Percentiles rank a stretch among this genome's conserved stretches.
phyloP scores from a whole-genome alignment of 2,888 invertebrate species.

The Leucophenga maculata region DNA sequence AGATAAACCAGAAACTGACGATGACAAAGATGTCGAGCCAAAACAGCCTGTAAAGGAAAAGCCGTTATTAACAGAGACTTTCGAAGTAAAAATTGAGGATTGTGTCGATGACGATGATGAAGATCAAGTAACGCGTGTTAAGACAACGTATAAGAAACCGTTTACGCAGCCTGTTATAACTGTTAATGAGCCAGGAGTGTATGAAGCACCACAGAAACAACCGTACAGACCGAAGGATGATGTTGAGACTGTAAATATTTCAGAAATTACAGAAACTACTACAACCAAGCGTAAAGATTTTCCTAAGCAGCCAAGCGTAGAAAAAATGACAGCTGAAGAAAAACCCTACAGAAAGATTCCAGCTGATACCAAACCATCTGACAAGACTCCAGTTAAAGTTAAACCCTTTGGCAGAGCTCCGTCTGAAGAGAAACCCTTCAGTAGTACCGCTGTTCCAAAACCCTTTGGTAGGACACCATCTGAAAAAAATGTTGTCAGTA shows the following conservation, averaged over 20 bases:
- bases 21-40: conserved; percentile 6
- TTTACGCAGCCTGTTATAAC: conserved; percentile 47
- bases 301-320: background rate
- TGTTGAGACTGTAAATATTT: conserved; percentile 34
- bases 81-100: conserved; percentile 67
- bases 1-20: conserved; percentile 24
- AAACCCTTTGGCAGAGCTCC: background rate
- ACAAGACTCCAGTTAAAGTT: background rate
- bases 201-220: conserved; percentile 31
- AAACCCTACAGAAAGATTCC: background rate
- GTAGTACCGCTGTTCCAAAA: too few species aligned
- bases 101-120: conserved; percentile 65
- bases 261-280: conserved; percentile 21
- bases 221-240: conserved; percentile 31
- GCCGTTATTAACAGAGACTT: conserved; percentile 35
- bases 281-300: conserved; percentile 5
- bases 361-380: background rate
- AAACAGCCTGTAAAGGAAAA: background rate
- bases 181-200: conserved; percentile 44
- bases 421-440: background rate
- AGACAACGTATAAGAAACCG: conserved; percentile 42
- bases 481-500: background rate
- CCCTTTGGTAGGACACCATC: background rate
- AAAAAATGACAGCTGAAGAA: background rate
- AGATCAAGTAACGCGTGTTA: conserved; percentile 44